Conservation (phyloP, 2,113 vertebrate species). For the Pterocles gutturalis region DNA sequence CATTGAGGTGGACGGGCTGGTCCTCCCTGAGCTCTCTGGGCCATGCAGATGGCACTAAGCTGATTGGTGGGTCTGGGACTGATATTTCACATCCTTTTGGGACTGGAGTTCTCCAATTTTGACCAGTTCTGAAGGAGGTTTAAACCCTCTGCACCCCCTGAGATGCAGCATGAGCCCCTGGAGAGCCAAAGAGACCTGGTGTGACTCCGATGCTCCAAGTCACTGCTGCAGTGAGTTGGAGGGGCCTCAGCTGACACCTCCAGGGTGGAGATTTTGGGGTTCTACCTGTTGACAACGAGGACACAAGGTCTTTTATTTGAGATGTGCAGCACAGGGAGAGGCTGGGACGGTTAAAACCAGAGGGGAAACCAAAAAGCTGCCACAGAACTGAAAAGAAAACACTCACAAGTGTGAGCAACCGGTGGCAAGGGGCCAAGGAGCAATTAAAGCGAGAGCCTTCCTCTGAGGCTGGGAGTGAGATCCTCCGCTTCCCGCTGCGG, state of each 20-base stretch:
- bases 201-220: accelerated
- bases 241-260: not conserved
- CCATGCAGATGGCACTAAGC: not conserved
- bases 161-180: accelerated
- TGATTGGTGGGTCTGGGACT: not conserved
- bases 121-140: accelerated
- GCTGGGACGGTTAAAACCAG: not conserved
- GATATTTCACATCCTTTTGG: not conserved
- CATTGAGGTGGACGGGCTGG: accelerated
- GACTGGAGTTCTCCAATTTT: not conserved
- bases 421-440: constrained; percentile 62
- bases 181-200: accelerated
- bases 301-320: accelerated
- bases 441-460: constrained; percentile 57
- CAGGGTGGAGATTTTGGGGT: not conserved
- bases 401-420: not conserved
- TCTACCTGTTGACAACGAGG: not conserved
- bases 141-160: accelerated
- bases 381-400: not conserved
- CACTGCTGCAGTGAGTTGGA: not conserved
- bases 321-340: accelerated
- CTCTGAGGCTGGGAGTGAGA: not conserved
- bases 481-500: not conserved
- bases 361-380: not conserved
- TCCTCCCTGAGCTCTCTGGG: not conserved